Evolutionary conservation across 2,797 vertebrate genomes (phyloP).

Genomic region (Poliocrania exsul): DNA sequence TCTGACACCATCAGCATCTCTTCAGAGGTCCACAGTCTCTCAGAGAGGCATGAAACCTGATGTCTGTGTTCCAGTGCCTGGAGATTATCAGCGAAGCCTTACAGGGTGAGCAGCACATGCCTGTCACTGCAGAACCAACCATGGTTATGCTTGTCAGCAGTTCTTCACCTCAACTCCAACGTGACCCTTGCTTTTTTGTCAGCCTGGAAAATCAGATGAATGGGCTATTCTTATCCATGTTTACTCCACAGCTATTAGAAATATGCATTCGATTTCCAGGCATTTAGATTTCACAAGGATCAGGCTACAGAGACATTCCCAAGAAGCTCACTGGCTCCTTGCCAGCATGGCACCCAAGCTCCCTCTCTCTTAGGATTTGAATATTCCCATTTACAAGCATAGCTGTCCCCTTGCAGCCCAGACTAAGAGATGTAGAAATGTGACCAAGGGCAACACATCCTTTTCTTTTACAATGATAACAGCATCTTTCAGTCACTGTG

Average conservation of each 20-base stretch:
- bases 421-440: neutral
- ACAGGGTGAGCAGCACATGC: neutral
- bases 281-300: slow-evolving; percentile 23
- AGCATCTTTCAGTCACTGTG: neutral
- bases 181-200: neutral
- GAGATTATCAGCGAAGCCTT: neutral
- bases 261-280: slow-evolving; percentile 16
- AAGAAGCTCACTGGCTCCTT: neutral
- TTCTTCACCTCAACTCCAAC: slow-evolving; percentile 4
- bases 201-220: slow-evolving; percentile 55
- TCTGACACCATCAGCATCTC: slow-evolving; percentile 28
- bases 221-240: slow-evolving; percentile 51
- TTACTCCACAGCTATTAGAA: slow-evolving; percentile 50
- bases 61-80: neutral
- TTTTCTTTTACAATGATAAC: neutral
- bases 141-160: neutral
- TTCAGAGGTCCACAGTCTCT: slow-evolving; percentile 6
- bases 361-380: neutral
- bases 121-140: neutral
- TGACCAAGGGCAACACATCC: neutral
- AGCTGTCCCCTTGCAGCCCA: neutral
- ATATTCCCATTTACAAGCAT: neutral
- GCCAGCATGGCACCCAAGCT: neutral
- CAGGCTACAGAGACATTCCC: neutral
- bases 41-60: slow-evolving; percentile 40